Conservation (phyloP, 2,113 vertebrate species). For the human region GRCh38 chr1:183217501-183218000, state of each 20-base stretch:
- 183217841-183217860: background rate
- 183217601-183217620: background rate
- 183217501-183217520: background rate
- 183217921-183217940: background rate
- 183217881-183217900: background rate
- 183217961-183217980: background rate
- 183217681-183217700: background rate
- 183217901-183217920: background rate
- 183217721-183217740: background rate
- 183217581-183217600: background rate
- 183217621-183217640: background rate
- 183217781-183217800: background rate
- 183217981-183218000: background rate
- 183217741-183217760: too few relatives aligned
- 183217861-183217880: background rate
- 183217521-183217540: background rate
- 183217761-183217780: background rate
- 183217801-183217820: background rate
- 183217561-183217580: background rate
- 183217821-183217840: background rate
- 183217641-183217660: background rate
- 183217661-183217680: background rate
- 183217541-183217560: background rate
- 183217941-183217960: background rate
- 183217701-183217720: too few relatives aligned